Evolutionary conservation across 2,113 vertebrate species (phyloP).

Genomic region (Gallinago undulata): DNA sequence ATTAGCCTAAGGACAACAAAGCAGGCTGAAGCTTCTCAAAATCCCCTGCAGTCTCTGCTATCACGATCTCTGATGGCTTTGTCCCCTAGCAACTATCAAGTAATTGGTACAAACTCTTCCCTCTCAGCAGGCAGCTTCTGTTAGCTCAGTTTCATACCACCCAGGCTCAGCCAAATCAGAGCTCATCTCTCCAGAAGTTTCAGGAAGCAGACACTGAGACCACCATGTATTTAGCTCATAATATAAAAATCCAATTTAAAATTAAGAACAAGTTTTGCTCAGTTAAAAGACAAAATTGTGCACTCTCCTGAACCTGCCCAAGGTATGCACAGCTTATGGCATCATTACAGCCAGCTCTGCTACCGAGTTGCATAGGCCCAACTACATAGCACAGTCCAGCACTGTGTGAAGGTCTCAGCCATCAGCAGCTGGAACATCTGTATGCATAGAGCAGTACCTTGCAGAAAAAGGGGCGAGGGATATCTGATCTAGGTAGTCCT

Average conservation of each 20-base stretch:
- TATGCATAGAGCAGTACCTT: background rate
- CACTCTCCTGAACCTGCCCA: background rate
- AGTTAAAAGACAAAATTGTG: background rate
- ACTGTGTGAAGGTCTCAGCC: background rate
- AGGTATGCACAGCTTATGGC: background rate
- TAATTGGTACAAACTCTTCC: background rate
- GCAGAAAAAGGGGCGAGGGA: fast-evolving
- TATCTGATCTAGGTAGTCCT: background rate
- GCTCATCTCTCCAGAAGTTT: background rate
- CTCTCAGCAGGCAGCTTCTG: background rate
- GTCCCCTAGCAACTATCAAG: background rate
- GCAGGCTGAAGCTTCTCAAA: background rate
- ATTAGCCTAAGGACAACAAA: background rate
- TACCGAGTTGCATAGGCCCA: background rate
- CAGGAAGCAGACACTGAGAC: background rate
- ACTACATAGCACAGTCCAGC: background rate
- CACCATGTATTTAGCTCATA: background rate
- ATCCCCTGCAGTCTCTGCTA: background rate
- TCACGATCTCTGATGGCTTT: background rate
- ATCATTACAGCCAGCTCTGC: background rate
- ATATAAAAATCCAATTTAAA: background rate
- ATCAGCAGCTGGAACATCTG: background rate
- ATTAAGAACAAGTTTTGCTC: background rate
- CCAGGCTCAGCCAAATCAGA: background rate
- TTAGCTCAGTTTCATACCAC: background rate